These are phyloP conservation scores for Notodromas monacha DNA, from an alignment of 2,888 invertebrate species.

Conservation along the genomic window DNA sequence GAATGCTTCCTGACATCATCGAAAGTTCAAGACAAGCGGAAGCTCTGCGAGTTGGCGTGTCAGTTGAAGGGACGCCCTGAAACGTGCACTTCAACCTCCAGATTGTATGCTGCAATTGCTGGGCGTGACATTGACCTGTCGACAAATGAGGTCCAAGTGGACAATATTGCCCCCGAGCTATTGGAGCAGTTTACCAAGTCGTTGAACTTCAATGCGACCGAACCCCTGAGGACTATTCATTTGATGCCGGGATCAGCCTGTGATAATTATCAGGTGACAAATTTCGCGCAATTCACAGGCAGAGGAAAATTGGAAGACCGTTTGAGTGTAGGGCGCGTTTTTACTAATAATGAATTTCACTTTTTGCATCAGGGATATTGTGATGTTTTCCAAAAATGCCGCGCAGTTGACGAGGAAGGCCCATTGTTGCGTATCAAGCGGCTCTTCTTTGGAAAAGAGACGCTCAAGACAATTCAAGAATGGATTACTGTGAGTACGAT, in stretches of 20 bases:
- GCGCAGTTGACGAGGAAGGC: constrained; percentile 93
- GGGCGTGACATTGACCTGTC: too few species aligned
- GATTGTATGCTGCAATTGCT: background rate
- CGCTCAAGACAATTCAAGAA: constrained; percentile 49
- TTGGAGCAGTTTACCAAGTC: background rate
- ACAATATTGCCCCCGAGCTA: background rate
- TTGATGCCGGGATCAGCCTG: constrained; percentile 83
- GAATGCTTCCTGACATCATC: constrained; percentile 74
- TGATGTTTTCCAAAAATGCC: constrained; percentile 92
- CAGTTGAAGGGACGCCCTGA: constrained; percentile 18
- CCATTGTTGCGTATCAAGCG: constrained; percentile 86
- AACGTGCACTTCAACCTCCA: background rate
- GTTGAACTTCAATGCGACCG: constrained; percentile 8
- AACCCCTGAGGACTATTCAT: constrained; percentile 15
- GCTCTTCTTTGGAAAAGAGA: constrained; percentile 61
- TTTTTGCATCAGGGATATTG: constrained; percentile 50
- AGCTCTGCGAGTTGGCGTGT: constrained; percentile 87
- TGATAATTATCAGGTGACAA: constrained; percentile 63
- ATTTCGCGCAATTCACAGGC: too few species aligned
- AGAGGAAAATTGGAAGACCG: too few species aligned
- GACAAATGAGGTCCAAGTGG: too few species aligned
- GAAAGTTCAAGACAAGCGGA: constrained; percentile 37
- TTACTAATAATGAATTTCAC: background rate
- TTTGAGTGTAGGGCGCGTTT: too few species aligned
- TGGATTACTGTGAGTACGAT: constrained; percentile 55